Base-by-base conservation (phyloP, 1,140 invertebrate genomes). In the Caenorhabditis remanei region DNA sequence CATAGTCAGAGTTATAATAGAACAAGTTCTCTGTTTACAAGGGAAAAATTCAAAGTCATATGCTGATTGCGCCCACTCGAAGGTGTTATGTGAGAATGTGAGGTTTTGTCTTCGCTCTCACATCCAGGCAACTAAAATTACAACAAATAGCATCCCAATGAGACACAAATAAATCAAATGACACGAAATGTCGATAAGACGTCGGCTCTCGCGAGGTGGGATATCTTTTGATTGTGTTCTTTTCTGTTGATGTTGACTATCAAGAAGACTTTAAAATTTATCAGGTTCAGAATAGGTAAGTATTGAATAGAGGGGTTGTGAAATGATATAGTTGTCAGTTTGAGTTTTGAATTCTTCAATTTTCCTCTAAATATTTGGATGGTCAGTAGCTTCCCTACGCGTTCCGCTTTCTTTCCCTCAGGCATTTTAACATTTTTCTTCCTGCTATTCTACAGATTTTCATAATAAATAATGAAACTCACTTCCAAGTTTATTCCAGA, bases 101-200 rank as follows among this genome's bases (percentile, higher is more conserved):
- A 79, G 71, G 71, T 53, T 79, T 79, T 32, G n/a, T 79, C n/a
- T 79, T n/a, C n/a, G 46, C n/a, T 50, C 14, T 50, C 71, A 79
- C 71, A 50, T 50, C n/a, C 46, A 9, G 7, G 19, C 71, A 50
- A 79, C 71, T 79, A 79, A 79, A 79, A 79, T 79, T 79, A 79
- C 71, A 79, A 79, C 71, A 79, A 79, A 79, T 79, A 46, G 32
- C 71, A 79, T 21, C 46, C 21, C 43, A 79, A 79, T 79, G 46
- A 79, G 71, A 79, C 71, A 79, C 71, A 79, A 79, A 79, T 79
- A 79, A 79, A 79, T 79, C 71, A 79, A 79, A 53, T 3, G 71
- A 79, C 71, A 79, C 71, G 71, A 79, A 79, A 79, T 48, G n/a
- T n/a, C 46, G 46, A 79, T 50, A n/a, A 43, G 5, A 11, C 50